Evolutionary conservation across 1,140 invertebrate species (phyloP), one percentile per base, ranked within the genome.

Genomic region (Wasmannia auropunctata): DNA sequence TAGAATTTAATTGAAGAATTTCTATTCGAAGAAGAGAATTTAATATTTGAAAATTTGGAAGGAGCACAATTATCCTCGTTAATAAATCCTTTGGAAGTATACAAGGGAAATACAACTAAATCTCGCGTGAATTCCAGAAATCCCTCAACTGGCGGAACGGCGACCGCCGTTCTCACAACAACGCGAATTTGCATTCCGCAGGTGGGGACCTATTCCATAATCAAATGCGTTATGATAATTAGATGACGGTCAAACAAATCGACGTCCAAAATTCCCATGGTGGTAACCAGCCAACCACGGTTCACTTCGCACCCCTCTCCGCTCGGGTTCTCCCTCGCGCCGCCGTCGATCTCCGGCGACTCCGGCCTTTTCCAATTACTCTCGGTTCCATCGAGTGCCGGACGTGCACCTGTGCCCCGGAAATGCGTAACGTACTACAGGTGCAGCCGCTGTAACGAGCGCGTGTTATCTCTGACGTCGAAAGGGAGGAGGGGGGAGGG

Each of bases 341-440:
- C 49, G 51, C 43, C 86, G 11, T 10, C 43, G 77, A 69, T 88
- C 89, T 77, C 87, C n/a, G n/a, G 49, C 74, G 56, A 62, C 58
- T n/a, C n/a, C 80, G 87, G 87, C 60, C 70, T n/a, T 85, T 51
- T 86, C 69, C 76, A 65, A 86, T 86, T 65, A 43, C 65, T 60
- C 63, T 77, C 58, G 58, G 80, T 49, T 85, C 74, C 85, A 81
- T 77, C 75, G 87, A 88, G 54, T 40, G 72, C 87, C 91, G 92
- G 92, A 92, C 77, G 90, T 77, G 65, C 93, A 94, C 93, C 93
- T 94, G 93, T 93, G 87, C 88, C 54, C 89, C 91, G 92, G 92
- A 94, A 94, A 75, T 85, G 31, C 60, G 69, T 88, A 90, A 92
- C 89, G 86, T 89, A 93, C 93, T 89, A 93, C 93, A 93, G 91